Evolutionary conservation across 1,140 invertebrate species (phyloP).

Genomic region (Hormaphis cornu): DNA sequence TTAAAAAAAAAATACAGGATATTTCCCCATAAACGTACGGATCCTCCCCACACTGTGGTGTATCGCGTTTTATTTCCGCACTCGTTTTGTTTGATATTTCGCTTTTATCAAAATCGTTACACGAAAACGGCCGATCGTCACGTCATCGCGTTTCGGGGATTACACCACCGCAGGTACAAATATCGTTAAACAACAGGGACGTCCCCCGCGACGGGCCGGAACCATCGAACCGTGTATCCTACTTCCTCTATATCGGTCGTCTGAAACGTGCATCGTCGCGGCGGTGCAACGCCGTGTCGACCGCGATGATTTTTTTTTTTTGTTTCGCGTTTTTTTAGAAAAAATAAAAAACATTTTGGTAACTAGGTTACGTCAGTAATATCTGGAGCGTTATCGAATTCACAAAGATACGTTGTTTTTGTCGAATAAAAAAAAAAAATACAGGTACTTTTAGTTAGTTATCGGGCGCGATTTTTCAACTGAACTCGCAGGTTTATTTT

Average conservation of each 20-base stretch:
- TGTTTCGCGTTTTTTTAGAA: too few species aligned
- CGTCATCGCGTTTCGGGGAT: background rate
- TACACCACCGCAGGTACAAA: background rate
- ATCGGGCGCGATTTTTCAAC: too few species aligned
- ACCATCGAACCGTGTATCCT: constrained; percentile 20
- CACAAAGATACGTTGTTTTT: too few species aligned
- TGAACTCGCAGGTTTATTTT: too few species aligned
- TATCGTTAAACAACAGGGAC: background rate
- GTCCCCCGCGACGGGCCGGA: background rate
- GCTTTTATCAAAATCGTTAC: background rate
- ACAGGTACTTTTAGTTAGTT: too few species aligned
- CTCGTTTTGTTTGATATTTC: background rate
- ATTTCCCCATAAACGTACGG: too few species aligned
- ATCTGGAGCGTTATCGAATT: constrained; percentile 3
- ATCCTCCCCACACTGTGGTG: too few species aligned
- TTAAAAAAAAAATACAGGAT: too few species aligned
- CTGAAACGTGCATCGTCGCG: constrained; percentile 6
- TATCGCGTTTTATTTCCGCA: background rate
- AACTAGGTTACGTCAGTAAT: constrained; percentile 16
- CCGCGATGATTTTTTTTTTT: constrained; percentile 2
- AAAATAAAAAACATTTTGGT: constrained; percentile 2
- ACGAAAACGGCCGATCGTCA: constrained; percentile 23
- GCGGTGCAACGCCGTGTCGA: constrained; percentile 20
- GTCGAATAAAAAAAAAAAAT: background rate
- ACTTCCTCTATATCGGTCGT: constrained; percentile 18